Percentiles rank a stretch among this genome's conserved stretches.
phyloP scores from a whole-genome alignment of 92 coral and sea anemone species.

The Porites lobata region DNA sequence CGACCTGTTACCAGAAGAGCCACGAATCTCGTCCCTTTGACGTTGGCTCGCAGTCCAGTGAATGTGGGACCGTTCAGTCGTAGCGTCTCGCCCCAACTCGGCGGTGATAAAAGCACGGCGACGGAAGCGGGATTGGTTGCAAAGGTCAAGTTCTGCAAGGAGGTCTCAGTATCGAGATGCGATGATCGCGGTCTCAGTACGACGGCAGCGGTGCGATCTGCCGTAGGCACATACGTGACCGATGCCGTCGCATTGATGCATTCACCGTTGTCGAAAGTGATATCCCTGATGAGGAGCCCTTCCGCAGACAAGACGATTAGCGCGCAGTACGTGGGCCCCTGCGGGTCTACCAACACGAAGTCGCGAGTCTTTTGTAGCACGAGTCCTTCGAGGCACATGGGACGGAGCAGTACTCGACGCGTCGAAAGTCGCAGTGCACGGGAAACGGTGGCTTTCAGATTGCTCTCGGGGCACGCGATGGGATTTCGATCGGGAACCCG shows the following conservation, averaged over 20 bases:
- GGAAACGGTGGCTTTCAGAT: not conserved
- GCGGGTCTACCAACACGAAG: not conserved
- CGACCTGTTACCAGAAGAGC: slow-evolving; percentile 4
- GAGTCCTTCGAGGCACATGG: slow-evolving; percentile 22
- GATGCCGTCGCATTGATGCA: not conserved
- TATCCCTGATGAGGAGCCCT: not conserved
- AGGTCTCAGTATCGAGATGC: slow-evolving; percentile 15
- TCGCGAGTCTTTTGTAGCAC: not conserved
- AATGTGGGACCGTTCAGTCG: slow-evolving; percentile 1
- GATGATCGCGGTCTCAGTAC: not conserved
- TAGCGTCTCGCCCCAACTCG: slow-evolving; percentile 1
- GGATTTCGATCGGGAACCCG: not conserved
- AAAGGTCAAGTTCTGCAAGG: not conserved
- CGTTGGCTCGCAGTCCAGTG: not conserved
- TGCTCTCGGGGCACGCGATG: slow-evolving; percentile 2
- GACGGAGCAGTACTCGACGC: not conserved
- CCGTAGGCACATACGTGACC: not conserved
- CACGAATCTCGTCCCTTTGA: not conserved
- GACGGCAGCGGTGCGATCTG: slow-evolving; percentile 10
- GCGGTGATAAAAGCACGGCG: slow-evolving; percentile 25
- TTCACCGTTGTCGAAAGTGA: slow-evolving; percentile 5
- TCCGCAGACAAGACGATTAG: slow-evolving; percentile 6
- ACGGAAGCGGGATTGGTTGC: not conserved
- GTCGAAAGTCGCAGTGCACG: not conserved
- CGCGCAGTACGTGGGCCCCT: slow-evolving; percentile 27